Evolutionary conservation across 2,888 invertebrate genomes (phyloP), one percentile per base, ranked within the genome.

Genomic region (Plutella xylostella): DNA sequence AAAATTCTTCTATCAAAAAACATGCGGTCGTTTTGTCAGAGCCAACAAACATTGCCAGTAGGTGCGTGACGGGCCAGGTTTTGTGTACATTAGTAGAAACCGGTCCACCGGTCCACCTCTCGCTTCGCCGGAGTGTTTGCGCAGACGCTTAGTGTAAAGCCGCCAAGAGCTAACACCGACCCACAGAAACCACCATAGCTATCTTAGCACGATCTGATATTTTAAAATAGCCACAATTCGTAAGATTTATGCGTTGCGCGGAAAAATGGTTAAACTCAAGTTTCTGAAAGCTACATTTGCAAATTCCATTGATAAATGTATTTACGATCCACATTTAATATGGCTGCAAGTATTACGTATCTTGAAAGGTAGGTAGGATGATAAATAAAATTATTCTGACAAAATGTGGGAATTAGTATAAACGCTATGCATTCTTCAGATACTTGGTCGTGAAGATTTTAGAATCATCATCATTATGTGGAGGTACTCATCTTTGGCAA

Each of bases 311-410:
- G 68, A 74, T 68, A 53, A 55, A 50, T 53, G 51, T 71, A 66
- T 69, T 68, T 70, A 67, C 63, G 59, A 56, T 58, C 60, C 57
- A 63, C 72, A 77, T 76, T 76, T 74, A n/a, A n/a, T n/a, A n/a
- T n/a, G n/a, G n/a, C n/a, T 65, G 68, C 49, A 65, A 63, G n/a
- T n/a, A n/a, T n/a, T n/a, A 60, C 71, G 64, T 33, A 25, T 25
- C 25, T 25, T 11, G 25, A 25, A 25, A 33, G 19, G 9, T 18
- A 25, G 17, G 22, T 28, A n/a, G n/a, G n/a, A n/a, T n/a, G n/a
- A n/a, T n/a, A n/a, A n/a, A n/a, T n/a, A n/a, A n/a, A n/a, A n/a
- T n/a, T n/a, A n/a, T n/a, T n/a, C n/a, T n/a, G n/a, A n/a, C n/a
- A n/a, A n/a, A n/a, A n/a, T n/a, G n/a, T n/a, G n/a, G n/a, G n/a